Conservation (phyloP, 2,888 invertebrate genomes). For the Coenonympha arcania region DNA sequence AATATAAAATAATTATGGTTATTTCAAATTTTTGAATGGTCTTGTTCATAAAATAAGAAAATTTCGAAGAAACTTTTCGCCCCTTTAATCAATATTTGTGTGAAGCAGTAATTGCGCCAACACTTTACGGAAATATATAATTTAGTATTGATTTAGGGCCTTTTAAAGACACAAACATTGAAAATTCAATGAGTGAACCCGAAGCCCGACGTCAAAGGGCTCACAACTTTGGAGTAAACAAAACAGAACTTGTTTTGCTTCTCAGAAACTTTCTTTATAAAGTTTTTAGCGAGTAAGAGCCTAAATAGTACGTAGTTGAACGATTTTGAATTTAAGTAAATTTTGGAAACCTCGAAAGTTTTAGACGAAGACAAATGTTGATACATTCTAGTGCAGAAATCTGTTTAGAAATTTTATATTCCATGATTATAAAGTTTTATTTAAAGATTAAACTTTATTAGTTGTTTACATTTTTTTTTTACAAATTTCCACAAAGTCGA, state of each 20-base stretch:
- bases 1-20: too few relatives aligned
- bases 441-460: too few relatives aligned
- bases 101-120: neutral
- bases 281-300: constrained; percentile 6
- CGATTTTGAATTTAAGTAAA: neutral
- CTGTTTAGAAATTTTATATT: too few relatives aligned
- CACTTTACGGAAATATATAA: neutral
- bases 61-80: neutral
- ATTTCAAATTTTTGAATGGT: too few relatives aligned
- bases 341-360: too few relatives aligned
- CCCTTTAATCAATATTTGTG: neutral
- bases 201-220: constrained; percentile 22
- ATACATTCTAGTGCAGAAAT: too few relatives aligned
- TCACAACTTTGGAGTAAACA: constrained; percentile 27
- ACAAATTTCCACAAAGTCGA: too few relatives aligned
- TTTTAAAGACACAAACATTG: constrained; percentile 20
- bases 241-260: constrained; percentile 28
- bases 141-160: neutral
- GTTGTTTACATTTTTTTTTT: too few relatives aligned
- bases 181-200: constrained; percentile 16
- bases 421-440: too few relatives aligned
- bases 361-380: too few relatives aligned
- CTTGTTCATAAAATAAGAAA: constrained; percentile 2
- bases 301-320: neutral
- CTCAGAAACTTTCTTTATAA: constrained; percentile 22